These are phyloP conservation scores for Ageneiosus marmoratus DNA, from an alignment of 2,113 vertebrate genomes.

Conservation along the genomic window DNA sequence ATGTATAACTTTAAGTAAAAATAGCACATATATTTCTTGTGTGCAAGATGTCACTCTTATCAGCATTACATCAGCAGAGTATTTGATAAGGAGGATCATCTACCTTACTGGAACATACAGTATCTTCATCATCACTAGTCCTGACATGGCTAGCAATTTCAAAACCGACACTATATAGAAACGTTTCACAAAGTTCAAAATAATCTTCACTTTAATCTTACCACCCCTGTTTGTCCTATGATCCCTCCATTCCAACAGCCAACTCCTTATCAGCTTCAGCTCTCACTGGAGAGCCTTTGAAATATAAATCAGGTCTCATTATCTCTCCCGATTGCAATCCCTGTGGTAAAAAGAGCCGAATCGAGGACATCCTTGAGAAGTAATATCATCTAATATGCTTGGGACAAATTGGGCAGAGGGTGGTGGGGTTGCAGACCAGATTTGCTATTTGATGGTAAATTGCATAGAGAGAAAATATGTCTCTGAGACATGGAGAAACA, in stretches of 20 bases:
- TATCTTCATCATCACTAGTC: neutral
- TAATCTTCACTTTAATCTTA: slow-evolving; percentile 54
- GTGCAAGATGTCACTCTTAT: slow-evolving; percentile 16
- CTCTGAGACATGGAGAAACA: slow-evolving; percentile 34
- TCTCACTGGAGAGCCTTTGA: slow-evolving; percentile 60
- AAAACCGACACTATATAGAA: slow-evolving; percentile 40
- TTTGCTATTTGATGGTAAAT: slow-evolving; percentile 26
- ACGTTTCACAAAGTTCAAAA: slow-evolving; percentile 56
- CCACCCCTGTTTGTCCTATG: slow-evolving; percentile 42
- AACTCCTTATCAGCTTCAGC: slow-evolving; percentile 57
- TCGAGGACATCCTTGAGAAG: slow-evolving; percentile 75
- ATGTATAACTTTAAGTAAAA: neutral
- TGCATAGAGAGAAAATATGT: slow-evolving; percentile 15
- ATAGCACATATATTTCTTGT: slow-evolving; percentile 12
- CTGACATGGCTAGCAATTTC: neutral
- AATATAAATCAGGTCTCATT: slow-evolving; percentile 69
- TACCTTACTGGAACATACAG: slow-evolving; percentile 6
- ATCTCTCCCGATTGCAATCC: slow-evolving; percentile 72
- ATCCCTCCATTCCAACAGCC: slow-evolving; percentile 45
- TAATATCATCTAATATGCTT: slow-evolving; percentile 66
- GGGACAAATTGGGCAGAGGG: slow-evolving; percentile 43
- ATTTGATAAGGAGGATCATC: slow-evolving; percentile 3
- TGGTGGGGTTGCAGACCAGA: slow-evolving; percentile 37
- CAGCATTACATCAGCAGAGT: slow-evolving; percentile 1
- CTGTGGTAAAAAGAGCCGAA: slow-evolving; percentile 71